Conservation (phyloP, 2,888 invertebrate genomes). For the Prosapia bicincta region DNA sequence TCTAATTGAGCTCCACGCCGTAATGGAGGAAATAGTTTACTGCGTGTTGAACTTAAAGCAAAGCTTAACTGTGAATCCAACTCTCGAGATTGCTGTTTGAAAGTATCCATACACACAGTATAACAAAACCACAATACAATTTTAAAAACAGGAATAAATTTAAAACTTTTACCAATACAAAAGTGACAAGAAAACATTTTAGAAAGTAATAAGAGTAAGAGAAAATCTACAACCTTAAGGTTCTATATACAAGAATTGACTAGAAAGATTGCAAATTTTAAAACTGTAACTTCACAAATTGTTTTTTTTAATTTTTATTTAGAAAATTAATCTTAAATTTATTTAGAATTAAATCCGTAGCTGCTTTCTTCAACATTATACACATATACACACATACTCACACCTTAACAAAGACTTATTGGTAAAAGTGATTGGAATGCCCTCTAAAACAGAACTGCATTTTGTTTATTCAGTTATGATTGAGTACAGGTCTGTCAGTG, state of each 20-base stretch:
- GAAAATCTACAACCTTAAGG: not conserved
- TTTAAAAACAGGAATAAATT: not conserved
- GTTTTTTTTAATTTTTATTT: too few relatives aligned
- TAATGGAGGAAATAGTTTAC: conserved; percentile 77
- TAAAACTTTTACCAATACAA: not conserved
- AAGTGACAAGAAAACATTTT: not conserved
- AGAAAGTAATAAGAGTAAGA: not conserved
- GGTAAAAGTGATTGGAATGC: too few relatives aligned
- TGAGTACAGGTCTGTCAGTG: too few relatives aligned
- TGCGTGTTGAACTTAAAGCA: conserved; percentile 64
- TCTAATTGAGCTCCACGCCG: conserved; percentile 79
- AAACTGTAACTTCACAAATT: too few relatives aligned
- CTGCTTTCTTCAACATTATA: too few relatives aligned
- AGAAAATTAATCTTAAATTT: too few relatives aligned
- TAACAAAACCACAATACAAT: not conserved
- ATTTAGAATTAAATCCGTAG: too few relatives aligned
- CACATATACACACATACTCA: too few relatives aligned
- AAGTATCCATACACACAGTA: conserved; percentile 2
- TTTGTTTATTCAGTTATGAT: too few relatives aligned
- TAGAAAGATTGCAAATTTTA: too few relatives aligned
- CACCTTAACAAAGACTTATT: too few relatives aligned
- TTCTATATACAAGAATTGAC: not conserved
- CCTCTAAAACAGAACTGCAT: too few relatives aligned
- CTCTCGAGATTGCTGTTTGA: conserved; percentile 64
- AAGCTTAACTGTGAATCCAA: conserved; percentile 67